phyloP scores from a whole-genome alignment of 2,113 vertebrate genomes.

The Oncorhynchus nerka region DNA sequence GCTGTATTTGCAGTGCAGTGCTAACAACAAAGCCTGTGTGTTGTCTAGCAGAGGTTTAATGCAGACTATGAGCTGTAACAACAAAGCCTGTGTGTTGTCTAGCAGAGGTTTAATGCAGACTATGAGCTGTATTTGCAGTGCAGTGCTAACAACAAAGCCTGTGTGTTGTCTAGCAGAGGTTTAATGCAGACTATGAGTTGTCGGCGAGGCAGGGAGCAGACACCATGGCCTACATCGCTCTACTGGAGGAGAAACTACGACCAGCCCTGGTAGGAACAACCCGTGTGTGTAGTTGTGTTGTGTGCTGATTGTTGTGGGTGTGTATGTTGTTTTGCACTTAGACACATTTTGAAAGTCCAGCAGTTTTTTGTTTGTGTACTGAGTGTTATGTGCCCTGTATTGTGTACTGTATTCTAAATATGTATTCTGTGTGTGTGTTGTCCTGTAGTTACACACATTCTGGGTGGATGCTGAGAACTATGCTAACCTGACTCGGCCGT shows the following conservation, averaged over 20 bases:
- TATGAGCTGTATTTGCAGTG: neutral
- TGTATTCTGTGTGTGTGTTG: neutral
- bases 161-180: slow-evolving; percentile 76
- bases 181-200: slow-evolving; percentile 92
- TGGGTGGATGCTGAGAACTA: slow-evolving; percentile 98
- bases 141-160: neutral
- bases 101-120: no score
- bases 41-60: slow-evolving; percentile 84
- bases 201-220: slow-evolving; percentile 94
- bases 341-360: neutral
- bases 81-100: no score
- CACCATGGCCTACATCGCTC: slow-evolving; percentile 92
- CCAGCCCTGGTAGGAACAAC: slow-evolving; percentile 82
- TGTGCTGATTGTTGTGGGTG: neutral
- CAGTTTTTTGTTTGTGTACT: no score
- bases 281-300: neutral
- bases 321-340: no score
- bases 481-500: slow-evolving; percentile 87
- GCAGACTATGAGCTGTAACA: slow-evolving; percentile 86
- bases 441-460: slow-evolving; percentile 91
- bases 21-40: neutral
- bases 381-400: no score
- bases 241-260: slow-evolving; percentile 92
- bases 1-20: slow-evolving; percentile 52
- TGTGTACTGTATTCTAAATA: neutral